Base-by-base conservation (phyloP, 1,140 invertebrate genomes). In the Plectrocnemia conspersa region DNA sequence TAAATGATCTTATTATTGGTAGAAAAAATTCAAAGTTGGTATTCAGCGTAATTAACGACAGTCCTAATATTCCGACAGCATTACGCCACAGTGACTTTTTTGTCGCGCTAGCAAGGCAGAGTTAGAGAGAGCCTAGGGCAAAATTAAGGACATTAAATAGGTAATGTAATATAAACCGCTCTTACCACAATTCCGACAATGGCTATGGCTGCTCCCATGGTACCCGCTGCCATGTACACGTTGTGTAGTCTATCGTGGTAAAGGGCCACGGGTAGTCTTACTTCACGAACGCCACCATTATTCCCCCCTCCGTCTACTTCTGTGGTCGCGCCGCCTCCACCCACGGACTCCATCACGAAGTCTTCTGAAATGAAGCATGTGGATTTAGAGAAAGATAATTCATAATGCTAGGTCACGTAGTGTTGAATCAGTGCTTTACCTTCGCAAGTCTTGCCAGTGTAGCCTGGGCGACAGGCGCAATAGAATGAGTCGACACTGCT, bases 371-470 rank as follows among this genome's bases (percentile, higher is more conserved):
- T 32, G 41, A 38, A 18, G 36, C 38, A 38, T 27, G 48, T 21
- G 18, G 2, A 23, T 45, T 40, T 3, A 3, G 2, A 2, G 36
- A 18, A 13, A 13, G 36, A 10, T 9, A 40, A 18, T 38, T 16
- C 6, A 13, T 38, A 38, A 38, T 38, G 11, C 27, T 29, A 29
- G 27, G n/a, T 29, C 27, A n/a, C n/a, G 27, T 29, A 29, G 6
- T 7, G 6, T n/a, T 29, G 27, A 7, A 7, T n/a, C n/a, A 42
- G 4, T 23, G 21, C 29, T 70, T n/a, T 68, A 81, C 81, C 82
- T 79, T 88, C 83, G 66, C 88, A 90, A 55, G 82, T 79, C 66
- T 80, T 81, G n/a, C 88, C 88, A 7, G 83, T 86, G 62, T 81
- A 87, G 4, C 84, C 84, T 0, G 84, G 81, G 29, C 79, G 74